Percentiles rank a stretch among this genome's conserved stretches.
Evolutionary conservation across 2,888 invertebrate species (phyloP).

Genomic region (Oxycera nigricornis): DNA sequence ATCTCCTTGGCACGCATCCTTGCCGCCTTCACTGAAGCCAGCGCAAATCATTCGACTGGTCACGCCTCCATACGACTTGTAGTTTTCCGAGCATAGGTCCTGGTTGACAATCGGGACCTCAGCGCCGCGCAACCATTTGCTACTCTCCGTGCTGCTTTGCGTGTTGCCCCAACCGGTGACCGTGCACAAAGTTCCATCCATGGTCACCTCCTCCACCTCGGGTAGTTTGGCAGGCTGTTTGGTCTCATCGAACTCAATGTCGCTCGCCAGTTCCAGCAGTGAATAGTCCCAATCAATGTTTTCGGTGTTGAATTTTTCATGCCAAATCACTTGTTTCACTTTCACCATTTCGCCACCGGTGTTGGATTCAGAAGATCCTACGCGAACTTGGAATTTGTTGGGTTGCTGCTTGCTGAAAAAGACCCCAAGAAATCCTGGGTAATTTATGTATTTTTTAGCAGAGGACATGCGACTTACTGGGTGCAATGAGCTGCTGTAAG

Average conservation of each 20-base stretch:
- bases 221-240: slow-evolving; percentile 63
- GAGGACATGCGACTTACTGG: slow-evolving; percentile 50
- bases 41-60: slow-evolving; percentile 70
- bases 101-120: slow-evolving; percentile 65
- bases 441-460: neutral
- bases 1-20: slow-evolving; percentile 63
- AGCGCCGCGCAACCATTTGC: slow-evolving; percentile 63
- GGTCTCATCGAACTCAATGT: slow-evolving; percentile 62
- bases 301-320: slow-evolving; percentile 65
- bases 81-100: slow-evolving; percentile 63
- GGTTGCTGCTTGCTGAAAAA: slow-evolving; percentile 53
- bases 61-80: slow-evolving; percentile 61
- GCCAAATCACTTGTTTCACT: slow-evolving; percentile 63
- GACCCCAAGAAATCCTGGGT: neutral
- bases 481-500: slow-evolving; percentile 61
- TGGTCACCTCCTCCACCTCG: slow-evolving; percentile 52
- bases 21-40: slow-evolving; percentile 65
- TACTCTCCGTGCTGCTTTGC: slow-evolving; percentile 54
- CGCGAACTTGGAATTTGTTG: slow-evolving; percentile 60
- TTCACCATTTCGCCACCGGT: slow-evolving; percentile 64
- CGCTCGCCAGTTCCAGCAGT: slow-evolving; percentile 64
- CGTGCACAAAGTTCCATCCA: slow-evolving; percentile 56
- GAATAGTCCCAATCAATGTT: slow-evolving; percentile 69
- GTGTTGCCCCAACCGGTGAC: slow-evolving; percentile 62
- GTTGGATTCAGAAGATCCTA: slow-evolving; percentile 64